Conservation (phyloP, 2,113 vertebrate genomes). For the Fregetta grallaria region DNA sequence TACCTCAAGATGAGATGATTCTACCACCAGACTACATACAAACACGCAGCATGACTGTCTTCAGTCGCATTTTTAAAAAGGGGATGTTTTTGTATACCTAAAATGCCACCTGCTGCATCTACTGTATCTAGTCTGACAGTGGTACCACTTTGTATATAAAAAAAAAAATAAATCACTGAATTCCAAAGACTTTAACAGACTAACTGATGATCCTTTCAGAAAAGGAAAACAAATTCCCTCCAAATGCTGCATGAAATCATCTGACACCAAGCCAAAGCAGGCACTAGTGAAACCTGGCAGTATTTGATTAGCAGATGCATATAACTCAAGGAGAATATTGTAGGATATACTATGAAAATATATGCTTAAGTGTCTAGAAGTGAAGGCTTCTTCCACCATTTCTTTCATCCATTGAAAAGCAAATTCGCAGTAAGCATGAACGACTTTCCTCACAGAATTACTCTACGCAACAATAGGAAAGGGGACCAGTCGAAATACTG, state of each 20-base stretch:
- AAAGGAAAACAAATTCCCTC: background rate
- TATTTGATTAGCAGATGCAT: background rate
- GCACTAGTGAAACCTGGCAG: background rate
- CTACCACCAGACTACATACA: background rate
- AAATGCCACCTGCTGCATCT: background rate
- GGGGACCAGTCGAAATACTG: background rate
- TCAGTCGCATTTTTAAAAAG: background rate
- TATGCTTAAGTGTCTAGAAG: background rate
- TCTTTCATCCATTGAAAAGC: background rate
- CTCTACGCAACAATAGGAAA: background rate
- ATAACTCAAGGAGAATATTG: background rate
- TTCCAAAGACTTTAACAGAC: background rate
- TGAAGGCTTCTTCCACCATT: background rate
- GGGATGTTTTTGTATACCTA: background rate
- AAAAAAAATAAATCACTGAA: background rate
- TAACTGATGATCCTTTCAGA: background rate
- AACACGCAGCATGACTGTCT: background rate
- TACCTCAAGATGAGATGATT: background rate
- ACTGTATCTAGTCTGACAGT: background rate
- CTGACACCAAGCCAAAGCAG: background rate
- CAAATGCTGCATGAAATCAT: background rate
- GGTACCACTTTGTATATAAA: background rate
- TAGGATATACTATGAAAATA: background rate
- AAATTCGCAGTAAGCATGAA: background rate
- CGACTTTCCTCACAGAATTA: background rate